Evolutionary conservation across 1,140 invertebrate genomes (phyloP), one percentile per base, ranked within the genome.

Genomic region (Amyelois transitella): DNA sequence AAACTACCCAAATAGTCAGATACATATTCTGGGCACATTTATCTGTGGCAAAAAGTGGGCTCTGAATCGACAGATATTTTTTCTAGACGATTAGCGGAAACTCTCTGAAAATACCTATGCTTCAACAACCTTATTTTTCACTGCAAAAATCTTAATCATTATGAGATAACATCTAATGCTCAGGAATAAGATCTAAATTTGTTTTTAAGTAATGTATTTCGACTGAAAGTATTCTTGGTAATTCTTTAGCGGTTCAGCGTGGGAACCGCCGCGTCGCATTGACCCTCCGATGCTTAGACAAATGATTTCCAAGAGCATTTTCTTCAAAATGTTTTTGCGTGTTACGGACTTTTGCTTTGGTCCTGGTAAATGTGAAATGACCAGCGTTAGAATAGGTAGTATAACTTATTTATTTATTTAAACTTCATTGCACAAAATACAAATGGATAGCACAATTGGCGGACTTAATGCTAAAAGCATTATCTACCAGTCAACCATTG

Each of bases 11-110:
- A 77, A 79, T 75, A 73, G 71, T 75, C 58, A 75, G 76, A 77
- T 79, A 79, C 75, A 82, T 78, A 80, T 77, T 77, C 76, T 55
- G 63, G 71, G 68, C 65, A 73, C 80, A 86, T 86, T 83, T 81
- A 76, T 86, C 82, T 81, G 67, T 56, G 57, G 69, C 73, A 77
- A 82, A 84, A 79, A 78, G 61, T 59, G 57, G 51, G 55, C 66
- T 76, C 72, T 67, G 75, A 84, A 68, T 86, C 78, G 65, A 76
- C 83, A 83, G 82, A 86, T 84, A 86, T 84, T 86, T 84, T 86
- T 86, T 86, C 78, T 83, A 76, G 75, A 71, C 80, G 79, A 83
- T 84, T 86, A 86, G 78, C 72, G 79, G 63, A 72, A 77, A 21
- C 72, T 70, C 70, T 75, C 69, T 63, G 32, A 38, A 82, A 83